Conservation (phyloP, 2,797 vertebrate species). For the Sphenodon punctatus region DNA sequence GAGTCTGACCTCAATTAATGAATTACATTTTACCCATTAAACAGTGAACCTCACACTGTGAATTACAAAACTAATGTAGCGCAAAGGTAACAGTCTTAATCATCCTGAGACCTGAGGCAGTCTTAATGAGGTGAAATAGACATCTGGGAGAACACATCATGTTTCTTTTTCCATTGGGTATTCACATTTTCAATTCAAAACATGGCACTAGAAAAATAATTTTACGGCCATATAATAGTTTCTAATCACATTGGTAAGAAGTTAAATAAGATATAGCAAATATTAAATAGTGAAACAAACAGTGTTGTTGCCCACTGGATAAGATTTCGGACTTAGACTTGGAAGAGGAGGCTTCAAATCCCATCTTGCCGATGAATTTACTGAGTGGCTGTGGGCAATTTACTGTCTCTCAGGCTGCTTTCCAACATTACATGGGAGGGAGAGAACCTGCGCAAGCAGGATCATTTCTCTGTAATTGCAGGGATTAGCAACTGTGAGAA, state of each 20-base stretch:
- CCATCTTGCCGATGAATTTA: too few relatives aligned
- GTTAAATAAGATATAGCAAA: background rate
- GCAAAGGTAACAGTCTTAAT: slow-evolving; percentile 53
- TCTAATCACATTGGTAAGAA: background rate
- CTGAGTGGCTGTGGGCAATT: too few relatives aligned
- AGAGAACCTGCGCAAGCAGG: too few relatives aligned
- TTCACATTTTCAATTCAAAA: background rate
- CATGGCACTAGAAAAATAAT: background rate
- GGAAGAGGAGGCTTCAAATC: too few relatives aligned
- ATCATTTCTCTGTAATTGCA: too few relatives aligned
- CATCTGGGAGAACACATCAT: background rate
- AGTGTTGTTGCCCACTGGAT: background rate
- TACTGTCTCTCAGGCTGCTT: too few relatives aligned
- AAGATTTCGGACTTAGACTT: too few relatives aligned
- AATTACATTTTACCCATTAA: slow-evolving; percentile 25
- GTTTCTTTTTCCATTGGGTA: slow-evolving; percentile 1
- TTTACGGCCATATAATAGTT: background rate
- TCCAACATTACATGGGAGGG: too few relatives aligned
- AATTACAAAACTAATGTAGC: slow-evolving; percentile 47
- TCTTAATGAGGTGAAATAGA: slow-evolving; percentile 34
- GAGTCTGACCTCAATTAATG: slow-evolving; percentile 38
- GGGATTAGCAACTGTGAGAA: too few relatives aligned
- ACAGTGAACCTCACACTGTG: slow-evolving; percentile 9
- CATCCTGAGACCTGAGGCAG: background rate
- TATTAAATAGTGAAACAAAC: background rate